Base-by-base conservation (phyloP, 2,113 vertebrate species). In the Gavia stellata region DNA sequence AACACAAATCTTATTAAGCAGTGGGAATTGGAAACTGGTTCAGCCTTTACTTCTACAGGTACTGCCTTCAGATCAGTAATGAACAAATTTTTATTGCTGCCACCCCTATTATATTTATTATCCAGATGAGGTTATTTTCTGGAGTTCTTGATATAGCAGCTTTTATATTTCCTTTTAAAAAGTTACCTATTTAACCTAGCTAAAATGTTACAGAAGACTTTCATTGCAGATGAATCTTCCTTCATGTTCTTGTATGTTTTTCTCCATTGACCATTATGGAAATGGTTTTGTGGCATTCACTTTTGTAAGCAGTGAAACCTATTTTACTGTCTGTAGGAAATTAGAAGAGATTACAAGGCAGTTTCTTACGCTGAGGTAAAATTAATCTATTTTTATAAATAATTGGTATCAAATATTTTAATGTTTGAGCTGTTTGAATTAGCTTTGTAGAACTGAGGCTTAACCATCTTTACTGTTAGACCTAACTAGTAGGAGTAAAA, bases 21-120 rank as follows among this genome's bases (percentile, higher is more conserved):
- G 25, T 85, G 70, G 45, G 58, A 81, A 85, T 38, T 92, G 84
- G 86, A 97, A 96, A 75, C 80, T 70, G 77, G 53, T 78, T 86
- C 70, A 94, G 53, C n/a, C 17, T 36, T 95, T 25, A 9, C 6
- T 58, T 91, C 42, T 72, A 47, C 81, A 89, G 42, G 19, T 91
- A 50, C n/a, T 87, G 53, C 70, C 70, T 94, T 91, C 91, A 72
- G 73, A 95, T 92, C 86, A 84, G 68, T 94, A 93, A 75, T 70
- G 53, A 94, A 81, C 49, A 80, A 50, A 24, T 75, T 88, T 90
- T 88, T 94, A 14, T 59, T 94, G 59, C 95, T 97, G 23, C 33
- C 77, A 71, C 31, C 23, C 29, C 2, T 91, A 23, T 67, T 95
- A 25, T 44, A 21, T 75, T 81, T 96, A 65, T 67, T 82, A 82